Conservation (phyloP, 2,888 invertebrate species). For the Drosophila bunnanda region DNA sequence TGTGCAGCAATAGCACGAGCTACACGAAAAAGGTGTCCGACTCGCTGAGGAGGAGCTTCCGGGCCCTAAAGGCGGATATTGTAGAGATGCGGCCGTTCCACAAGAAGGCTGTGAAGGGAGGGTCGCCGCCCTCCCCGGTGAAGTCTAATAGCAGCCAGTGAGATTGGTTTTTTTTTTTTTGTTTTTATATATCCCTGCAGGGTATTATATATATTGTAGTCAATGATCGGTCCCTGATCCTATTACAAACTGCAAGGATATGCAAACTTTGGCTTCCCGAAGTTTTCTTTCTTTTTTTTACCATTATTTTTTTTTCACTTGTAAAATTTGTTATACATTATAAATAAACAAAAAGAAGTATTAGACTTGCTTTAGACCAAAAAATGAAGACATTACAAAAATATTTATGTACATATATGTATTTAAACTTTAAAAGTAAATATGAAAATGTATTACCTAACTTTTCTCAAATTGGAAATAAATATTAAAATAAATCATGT, state of each 20-base stretch:
- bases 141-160: slow-evolving; percentile 16
- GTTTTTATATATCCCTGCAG: neutral
- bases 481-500: neutral
- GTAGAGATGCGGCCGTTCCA: slow-evolving; percentile 80
- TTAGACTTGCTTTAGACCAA: neutral
- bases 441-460: neutral
- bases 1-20: slow-evolving; percentile 78
- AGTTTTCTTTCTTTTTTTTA: neutral
- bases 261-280: neutral
- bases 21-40: slow-evolving; percentile 81
- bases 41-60: slow-evolving; percentile 81
- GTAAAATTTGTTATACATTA: slow-evolving; percentile 6
- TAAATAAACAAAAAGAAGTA: too few species aligned
- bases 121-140: slow-evolving; percentile 5
- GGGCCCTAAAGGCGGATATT: slow-evolving; percentile 77
- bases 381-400: neutral
- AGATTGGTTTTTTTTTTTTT: neutral
- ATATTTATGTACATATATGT: neutral
- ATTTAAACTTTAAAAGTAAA: neutral
- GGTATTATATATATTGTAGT: neutral
- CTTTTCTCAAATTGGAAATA: too few species aligned
- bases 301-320: neutral
- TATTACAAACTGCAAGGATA: neutral
- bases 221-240: neutral
- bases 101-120: slow-evolving; percentile 66